Conservation (phyloP, 2,888 invertebrate species). For the Apamea sordens region DNA sequence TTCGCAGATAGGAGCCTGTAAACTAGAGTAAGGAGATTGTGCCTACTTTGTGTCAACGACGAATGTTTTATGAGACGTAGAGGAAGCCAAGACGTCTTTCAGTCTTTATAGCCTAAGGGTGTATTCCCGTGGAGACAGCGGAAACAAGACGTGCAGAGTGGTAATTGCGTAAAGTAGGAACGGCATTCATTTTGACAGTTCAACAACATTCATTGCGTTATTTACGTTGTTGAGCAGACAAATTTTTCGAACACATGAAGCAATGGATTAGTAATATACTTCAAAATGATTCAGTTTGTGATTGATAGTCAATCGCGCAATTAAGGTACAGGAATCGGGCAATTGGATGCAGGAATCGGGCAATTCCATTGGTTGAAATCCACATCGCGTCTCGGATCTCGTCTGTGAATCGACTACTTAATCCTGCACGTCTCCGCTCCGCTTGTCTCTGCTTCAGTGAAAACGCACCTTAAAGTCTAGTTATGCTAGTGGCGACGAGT, state of each 20-base stretch:
- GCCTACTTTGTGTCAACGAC: slow-evolving; percentile 54
- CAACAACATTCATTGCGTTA: background rate
- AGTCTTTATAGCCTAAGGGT: slow-evolving; percentile 25
- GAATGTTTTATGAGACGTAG: slow-evolving; percentile 43
- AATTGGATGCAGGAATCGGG: background rate
- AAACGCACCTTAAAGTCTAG: slow-evolving; percentile 23
- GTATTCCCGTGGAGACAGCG: background rate
- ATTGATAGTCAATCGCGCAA: background rate
- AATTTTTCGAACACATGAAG: background rate
- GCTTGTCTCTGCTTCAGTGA: background rate
- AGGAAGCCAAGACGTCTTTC: slow-evolving; percentile 29
- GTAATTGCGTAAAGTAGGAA: background rate
- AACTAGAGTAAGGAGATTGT: slow-evolving; percentile 50
- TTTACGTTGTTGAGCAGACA: background rate
- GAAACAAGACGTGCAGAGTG: background rate
- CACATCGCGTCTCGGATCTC: background rate
- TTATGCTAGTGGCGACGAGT: slow-evolving; percentile 3
- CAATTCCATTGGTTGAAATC: background rate
- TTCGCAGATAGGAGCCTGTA: slow-evolving; percentile 51
- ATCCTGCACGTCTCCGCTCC: background rate
- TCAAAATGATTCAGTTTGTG: background rate
- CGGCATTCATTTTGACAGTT: background rate
- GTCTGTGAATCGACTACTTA: background rate
- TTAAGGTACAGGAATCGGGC: background rate
- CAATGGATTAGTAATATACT: background rate